Base-by-base conservation (phyloP, 2,888 invertebrate genomes). In the Scrobipalpa atriplicella region DNA sequence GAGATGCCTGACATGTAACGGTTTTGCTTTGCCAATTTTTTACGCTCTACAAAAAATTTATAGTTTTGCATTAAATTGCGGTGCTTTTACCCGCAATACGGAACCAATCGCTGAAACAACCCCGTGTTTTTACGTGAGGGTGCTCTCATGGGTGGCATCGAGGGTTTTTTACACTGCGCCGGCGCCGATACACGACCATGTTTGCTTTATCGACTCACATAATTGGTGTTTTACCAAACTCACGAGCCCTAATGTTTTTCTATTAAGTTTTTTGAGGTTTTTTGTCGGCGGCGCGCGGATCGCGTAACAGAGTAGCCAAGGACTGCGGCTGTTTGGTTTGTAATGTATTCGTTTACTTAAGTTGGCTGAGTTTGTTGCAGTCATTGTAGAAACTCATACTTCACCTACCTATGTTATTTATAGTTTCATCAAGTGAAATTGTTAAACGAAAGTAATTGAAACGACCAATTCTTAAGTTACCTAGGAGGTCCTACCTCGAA, bases 271-370 rank as follows among this genome's bases (percentile, higher is more conserved):
- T 65, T 64, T 47, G 64, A 39, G 43, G n/a, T 39, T 62, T 56
- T 56, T 56, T 56, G 56, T 11, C 8, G 29, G 19, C 63, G 43
- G 39, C 41, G 61, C 43, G 39, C 56, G 60, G 56, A 66, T 67
- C 65, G 68, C 69, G 71, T 71, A 69, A 69, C 65, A 61, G 66
- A 67, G 71, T 66, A 71, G 71, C 69, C 19, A 38, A n/a, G n/a
- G 36, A 9, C 16, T 16, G 16, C 21, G 54, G 21, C 13, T 21
- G 21, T 21, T 21, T 10, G 21, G 19, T 56, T 13, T 56, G 54
- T 29, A 21, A 21, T 19, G 11, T 21, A 21, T 36, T 38, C n/a
- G 16, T 38, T 58, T 58, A 36, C 58, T 58, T 38, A 38, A n/a
- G 36, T 9, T n/a, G 47, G 47, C n/a, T 47, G 16, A 10, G 5